Evolutionary conservation across 2,888 invertebrate species (phyloP).

Genomic region (Noctua fimbriata): DNA sequence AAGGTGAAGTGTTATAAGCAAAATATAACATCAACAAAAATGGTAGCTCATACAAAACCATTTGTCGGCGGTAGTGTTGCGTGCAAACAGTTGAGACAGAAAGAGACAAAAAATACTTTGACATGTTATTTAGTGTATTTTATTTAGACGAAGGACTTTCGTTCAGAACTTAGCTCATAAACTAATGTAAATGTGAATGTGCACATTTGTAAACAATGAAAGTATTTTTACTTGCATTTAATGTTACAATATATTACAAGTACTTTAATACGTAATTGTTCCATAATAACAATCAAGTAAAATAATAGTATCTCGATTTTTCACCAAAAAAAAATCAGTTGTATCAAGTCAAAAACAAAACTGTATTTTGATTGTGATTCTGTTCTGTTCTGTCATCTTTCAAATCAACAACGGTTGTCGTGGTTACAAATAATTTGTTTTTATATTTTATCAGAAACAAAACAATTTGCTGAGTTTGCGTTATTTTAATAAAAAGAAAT

Average conservation of each 20-base stretch:
- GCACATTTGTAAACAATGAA: too few species aligned
- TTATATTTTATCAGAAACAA: background rate
- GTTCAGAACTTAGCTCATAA: conserved; percentile 37
- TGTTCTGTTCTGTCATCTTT: background rate
- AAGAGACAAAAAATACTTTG: conserved; percentile 3
- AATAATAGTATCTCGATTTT: background rate
- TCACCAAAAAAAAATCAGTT: background rate
- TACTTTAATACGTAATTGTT: background rate
- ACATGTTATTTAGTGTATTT: background rate
- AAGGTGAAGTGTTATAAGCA: conserved; percentile 37
- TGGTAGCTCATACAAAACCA: background rate
- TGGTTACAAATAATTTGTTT: conserved; percentile 56
- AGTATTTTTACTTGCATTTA: background rate
- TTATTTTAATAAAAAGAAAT: background rate
- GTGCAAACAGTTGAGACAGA: background rate
- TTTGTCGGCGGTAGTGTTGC: conserved; percentile 18
- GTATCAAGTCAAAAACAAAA: background rate
- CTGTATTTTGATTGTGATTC: background rate
- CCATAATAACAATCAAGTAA: background rate
- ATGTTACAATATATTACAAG: background rate
- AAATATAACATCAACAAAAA: background rate
- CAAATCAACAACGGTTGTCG: conserved; percentile 60
- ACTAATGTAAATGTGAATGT: background rate
- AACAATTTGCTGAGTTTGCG: background rate
- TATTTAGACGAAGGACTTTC: background rate